These are phyloP conservation scores for Epizoanthus rinbou DNA, from an alignment of 92 coral and sea anemone genomes.

Conservation along the genomic window DNA sequence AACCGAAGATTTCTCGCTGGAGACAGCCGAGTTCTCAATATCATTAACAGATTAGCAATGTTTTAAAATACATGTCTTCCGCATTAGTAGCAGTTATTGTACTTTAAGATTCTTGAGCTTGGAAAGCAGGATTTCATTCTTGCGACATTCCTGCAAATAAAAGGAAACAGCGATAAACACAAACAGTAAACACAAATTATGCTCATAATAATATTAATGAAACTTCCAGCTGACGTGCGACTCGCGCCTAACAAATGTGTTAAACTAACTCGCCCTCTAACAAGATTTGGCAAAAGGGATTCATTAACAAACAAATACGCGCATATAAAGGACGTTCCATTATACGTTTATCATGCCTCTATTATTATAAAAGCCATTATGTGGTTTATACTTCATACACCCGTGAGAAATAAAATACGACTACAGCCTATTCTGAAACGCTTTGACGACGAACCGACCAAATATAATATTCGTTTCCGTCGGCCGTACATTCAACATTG, in stretches of 20 bases:
- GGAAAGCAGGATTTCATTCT: constrained; percentile 92
- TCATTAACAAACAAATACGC: background rate
- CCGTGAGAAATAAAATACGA: no score
- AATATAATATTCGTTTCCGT: no score
- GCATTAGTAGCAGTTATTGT: constrained; percentile 5
- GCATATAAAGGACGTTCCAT: no score
- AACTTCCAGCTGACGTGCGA: background rate
- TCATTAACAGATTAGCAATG: no score
- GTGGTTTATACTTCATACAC: no score
- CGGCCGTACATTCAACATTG: no score
- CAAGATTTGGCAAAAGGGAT: background rate
- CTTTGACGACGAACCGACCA: no score
- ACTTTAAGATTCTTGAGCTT: constrained; percentile 77
- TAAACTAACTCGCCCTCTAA: background rate
- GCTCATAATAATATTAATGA: background rate
- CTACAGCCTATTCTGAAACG: no score
- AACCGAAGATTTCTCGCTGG: background rate
- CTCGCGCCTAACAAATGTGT: no score
- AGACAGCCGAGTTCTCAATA: no score
- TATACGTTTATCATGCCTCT: no score
- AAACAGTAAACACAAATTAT: background rate
- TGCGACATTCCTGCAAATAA: constrained; percentile 86
- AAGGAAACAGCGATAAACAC: background rate
- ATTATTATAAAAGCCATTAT: no score
- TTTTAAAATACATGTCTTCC: background rate